A percentile compares a stretch with the other conserved stretches of the same genome.
These are phyloP conservation scores for Notolabrus celidotus DNA, from an alignment of 2,797 vertebrate species.

Conservation along the genomic window DNA sequence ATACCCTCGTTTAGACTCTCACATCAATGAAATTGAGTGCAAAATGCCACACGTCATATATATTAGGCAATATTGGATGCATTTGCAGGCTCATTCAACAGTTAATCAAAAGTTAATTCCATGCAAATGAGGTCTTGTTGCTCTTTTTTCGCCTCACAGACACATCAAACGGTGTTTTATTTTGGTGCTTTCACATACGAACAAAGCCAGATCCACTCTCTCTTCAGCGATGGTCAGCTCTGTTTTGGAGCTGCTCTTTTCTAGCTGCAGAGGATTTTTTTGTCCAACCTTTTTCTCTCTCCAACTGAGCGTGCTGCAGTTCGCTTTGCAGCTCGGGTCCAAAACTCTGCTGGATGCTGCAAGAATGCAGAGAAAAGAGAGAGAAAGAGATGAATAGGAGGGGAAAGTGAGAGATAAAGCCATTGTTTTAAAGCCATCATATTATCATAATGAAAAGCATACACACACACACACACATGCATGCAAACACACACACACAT, in stretches of 20 bases:
- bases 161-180: conserved; percentile 27
- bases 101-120: conserved; percentile 18
- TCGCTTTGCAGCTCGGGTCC: conserved; percentile 58
- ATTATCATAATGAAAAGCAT: conserved; percentile 49
- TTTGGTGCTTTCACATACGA: conserved; percentile 33
- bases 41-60: background rate
- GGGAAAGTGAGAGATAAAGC: conserved; percentile 21
- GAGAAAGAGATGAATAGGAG: conserved; percentile 5
- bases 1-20: background rate
- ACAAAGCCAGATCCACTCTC: conserved; percentile 38
- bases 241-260: conserved; percentile 42
- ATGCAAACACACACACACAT: conserved; percentile 9
- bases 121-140: conserved; percentile 19
- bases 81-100: background rate
- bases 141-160: conserved; percentile 12
- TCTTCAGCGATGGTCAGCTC: conserved; percentile 29
- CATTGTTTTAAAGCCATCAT: conserved; percentile 44
- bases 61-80: conserved; percentile 6
- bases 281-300: conserved; percentile 21
- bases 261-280: conserved; percentile 29
- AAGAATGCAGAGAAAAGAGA: conserved; percentile 21
- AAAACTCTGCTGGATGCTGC: conserved; percentile 36
- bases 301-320: conserved; percentile 53
- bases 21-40: conserved; percentile 4
- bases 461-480: conserved; percentile 10